phyloP scores from a whole-genome alignment of 1,140 invertebrate species.

The Callitettix versicolor region DNA sequence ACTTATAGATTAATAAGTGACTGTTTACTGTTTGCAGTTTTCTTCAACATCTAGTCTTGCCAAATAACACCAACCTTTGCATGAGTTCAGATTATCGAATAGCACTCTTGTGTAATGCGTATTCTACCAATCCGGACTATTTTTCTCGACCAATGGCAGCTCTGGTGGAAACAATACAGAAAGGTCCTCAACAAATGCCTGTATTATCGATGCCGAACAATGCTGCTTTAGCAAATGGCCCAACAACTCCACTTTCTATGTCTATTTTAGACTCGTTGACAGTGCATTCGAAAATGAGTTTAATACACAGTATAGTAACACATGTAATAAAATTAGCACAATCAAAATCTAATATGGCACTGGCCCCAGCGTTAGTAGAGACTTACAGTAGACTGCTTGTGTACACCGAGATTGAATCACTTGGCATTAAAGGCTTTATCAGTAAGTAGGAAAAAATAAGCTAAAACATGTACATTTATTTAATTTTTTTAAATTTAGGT shows the following conservation, averaged over 20 bases:
- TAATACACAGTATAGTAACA: slow-evolving; percentile 89
- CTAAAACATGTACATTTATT: no score
- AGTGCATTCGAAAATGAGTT: slow-evolving; percentile 75
- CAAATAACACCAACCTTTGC: slow-evolving; percentile 48
- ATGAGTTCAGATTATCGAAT: slow-evolving; percentile 80
- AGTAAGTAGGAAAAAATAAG: slow-evolving; percentile 48
- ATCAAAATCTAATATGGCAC: slow-evolving; percentile 64
- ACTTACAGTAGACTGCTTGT: slow-evolving; percentile 88
- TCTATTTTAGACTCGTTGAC: slow-evolving; percentile 89
- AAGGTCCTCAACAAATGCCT: slow-evolving; percentile 23
- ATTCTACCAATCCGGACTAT: slow-evolving; percentile 79
- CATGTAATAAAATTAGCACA: slow-evolving; percentile 81
- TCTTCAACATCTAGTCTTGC: slow-evolving; percentile 67
- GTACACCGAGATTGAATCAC: slow-evolving; percentile 92
- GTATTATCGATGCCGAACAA: slow-evolving; percentile 36
- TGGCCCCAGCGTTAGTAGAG: slow-evolving; percentile 86
- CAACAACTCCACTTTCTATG: slow-evolving; percentile 81
- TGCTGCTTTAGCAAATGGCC: slow-evolving; percentile 40
- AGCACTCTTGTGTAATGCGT: slow-evolving; percentile 87
- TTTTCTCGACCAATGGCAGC: slow-evolving; percentile 77
- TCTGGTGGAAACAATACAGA: slow-evolving; percentile 68
- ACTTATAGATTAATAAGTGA: no score
- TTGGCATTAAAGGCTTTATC: slow-evolving; percentile 94
- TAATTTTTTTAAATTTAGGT: no score
- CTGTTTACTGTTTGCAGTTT: slow-evolving; percentile 51